These are phyloP conservation scores for Uropsilus gracilis DNA, from an alignment of 2,113 vertebrate genomes.

Conservation along the genomic window DNA sequence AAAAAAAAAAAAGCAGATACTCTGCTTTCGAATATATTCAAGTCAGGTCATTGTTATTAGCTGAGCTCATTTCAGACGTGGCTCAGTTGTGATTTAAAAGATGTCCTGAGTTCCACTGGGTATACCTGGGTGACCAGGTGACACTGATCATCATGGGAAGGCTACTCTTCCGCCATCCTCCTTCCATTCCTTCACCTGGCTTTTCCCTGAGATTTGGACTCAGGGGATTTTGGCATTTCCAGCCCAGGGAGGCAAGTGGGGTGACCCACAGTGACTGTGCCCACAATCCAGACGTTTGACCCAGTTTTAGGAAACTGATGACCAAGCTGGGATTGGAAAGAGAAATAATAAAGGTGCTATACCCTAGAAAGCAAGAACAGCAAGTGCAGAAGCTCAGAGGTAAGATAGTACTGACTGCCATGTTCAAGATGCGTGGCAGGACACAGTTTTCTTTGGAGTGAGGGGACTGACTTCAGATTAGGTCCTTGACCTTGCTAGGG, in stretches of 20 bases:
- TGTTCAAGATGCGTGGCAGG: no score
- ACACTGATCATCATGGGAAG: no score
- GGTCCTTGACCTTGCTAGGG: not conserved
- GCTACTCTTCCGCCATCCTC: not conserved
- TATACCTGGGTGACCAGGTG: not conserved
- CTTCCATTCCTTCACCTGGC: not conserved
- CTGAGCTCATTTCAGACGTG: not conserved
- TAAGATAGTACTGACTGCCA: not conserved
- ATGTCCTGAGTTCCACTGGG: not conserved
- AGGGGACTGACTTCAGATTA: not conserved
- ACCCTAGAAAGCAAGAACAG: not conserved
- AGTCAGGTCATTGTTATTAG: constrained; percentile 28
- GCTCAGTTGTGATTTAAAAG: constrained; percentile 18
- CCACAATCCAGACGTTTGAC: not conserved
- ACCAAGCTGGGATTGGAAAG: no score
- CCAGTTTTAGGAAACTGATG: not conserved
- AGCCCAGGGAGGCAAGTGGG: no score
- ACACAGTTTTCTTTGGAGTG: not conserved
- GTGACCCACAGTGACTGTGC: rapidly evolving
- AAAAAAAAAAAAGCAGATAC: not conserved
- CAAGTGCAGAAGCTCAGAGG: not conserved
- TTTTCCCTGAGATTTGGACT: not conserved
- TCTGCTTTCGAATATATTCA: constrained; percentile 33
- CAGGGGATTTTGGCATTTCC: not conserved
- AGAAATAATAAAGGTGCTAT: not conserved